Conservation (phyloP, 2,888 invertebrate genomes). For the Parapristionchus giblindavisi region DNA sequence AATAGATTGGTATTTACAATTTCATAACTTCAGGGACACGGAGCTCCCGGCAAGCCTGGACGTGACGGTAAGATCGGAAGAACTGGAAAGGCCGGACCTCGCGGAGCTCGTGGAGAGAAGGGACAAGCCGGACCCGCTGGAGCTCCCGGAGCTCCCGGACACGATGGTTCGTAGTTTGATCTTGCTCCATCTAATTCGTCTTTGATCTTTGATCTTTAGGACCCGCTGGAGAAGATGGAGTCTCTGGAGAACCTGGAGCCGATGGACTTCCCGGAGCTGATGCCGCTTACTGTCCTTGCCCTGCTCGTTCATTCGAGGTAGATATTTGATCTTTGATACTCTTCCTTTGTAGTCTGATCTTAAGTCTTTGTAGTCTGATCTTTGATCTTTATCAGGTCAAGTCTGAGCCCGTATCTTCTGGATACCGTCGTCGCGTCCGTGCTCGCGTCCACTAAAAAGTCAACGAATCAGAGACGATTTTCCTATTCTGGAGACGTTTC, state of each 20-base stretch:
- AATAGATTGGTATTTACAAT: too few relatives aligned
- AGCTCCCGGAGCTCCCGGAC: slow-evolving; percentile 18
- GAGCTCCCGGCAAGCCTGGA: slow-evolving; percentile 27
- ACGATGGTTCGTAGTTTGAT: slow-evolving; percentile 23
- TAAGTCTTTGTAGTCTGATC: too few relatives aligned
- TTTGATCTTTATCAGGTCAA: too few relatives aligned
- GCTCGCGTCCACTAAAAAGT: slow-evolving; percentile 11
- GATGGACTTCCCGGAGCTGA: slow-evolving; percentile 29
- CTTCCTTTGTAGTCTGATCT: too few relatives aligned
- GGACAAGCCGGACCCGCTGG: slow-evolving; percentile 27
- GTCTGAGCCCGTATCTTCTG: slow-evolving; percentile 20
- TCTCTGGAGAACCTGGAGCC: background rate
- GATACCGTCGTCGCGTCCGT: slow-evolving; percentile 33
- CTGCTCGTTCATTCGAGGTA: slow-evolving; percentile 32
- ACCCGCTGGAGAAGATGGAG: slow-evolving; percentile 29
- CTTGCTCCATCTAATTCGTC: background rate
- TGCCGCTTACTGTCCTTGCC: slow-evolving; percentile 36
- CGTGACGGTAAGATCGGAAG: slow-evolving; percentile 19
- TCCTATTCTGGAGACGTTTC: too few relatives aligned
- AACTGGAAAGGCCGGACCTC: slow-evolving; percentile 25
- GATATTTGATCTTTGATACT: too few relatives aligned
- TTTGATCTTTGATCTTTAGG: too few relatives aligned
- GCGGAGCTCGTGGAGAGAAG: slow-evolving; percentile 31
- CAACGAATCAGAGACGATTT: background rate
- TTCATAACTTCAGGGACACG: too few relatives aligned